Base-by-base conservation (phyloP, 1,140 invertebrate species). In the Zelostemma sp. region DNA sequence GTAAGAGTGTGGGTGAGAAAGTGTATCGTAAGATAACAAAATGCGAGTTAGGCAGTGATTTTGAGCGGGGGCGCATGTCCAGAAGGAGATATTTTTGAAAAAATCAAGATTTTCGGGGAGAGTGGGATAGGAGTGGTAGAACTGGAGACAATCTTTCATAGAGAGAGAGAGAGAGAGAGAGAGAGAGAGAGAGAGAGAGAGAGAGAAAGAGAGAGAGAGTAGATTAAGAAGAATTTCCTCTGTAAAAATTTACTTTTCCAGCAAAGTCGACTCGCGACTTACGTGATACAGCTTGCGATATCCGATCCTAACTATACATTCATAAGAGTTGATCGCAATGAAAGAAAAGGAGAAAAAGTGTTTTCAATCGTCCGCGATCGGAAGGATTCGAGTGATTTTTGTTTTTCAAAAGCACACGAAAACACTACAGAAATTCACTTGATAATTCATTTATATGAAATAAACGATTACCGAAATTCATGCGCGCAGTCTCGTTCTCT, bases 211-310 rank as follows among this genome's bases (percentile, higher is more conserved):
- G 11, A n/a, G n/a, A n/a, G n/a, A n/a, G n/a, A n/a, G n/a, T 57
- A 64, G 54, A 64, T 53, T 53, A 64, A 66, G 66, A 45, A 49
- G 62, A 40, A n/a, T 51, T 50, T 73, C 68, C 62, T 74, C 68
- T 74, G 64, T 68, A 62, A 71, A 59, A 28, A 68, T 68, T 63
- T 71, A 74, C 68, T 68, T 74, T 71, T 71, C 59, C 66, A 74
- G 66, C 60, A n/a, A 66, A 18, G 49, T 65, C 65, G 69, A 58
- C 54, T 74, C 51, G 72, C 68, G 64, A 74, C 64, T 70, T 56
- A 68, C 53, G 49, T 69, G 57, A 73, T 65, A 71, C 57, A 65
- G 68, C 72, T 74, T 68, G 47, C 63, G 68, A 71, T 71, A 74
- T 71, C 64, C 68, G 68, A 74, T 74, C 72, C 68, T 71, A 74